A percentile compares a stretch with the other conserved stretches of the same genome.
Conservation (phyloP, 2,797 vertebrate genomes). For the Bryconaethiops microstoma region DNA sequence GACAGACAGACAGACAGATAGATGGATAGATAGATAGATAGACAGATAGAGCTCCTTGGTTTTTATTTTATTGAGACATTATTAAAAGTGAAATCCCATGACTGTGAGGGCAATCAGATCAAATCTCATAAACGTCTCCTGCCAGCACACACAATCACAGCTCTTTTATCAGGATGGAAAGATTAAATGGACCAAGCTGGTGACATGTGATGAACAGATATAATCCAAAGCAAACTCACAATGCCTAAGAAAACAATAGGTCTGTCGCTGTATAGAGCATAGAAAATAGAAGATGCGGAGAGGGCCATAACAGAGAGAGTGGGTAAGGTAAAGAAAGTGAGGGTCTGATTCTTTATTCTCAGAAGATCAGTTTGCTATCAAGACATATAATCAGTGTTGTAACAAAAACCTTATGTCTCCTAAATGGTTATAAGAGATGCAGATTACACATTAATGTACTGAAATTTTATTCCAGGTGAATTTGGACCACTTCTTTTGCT, state of each 20-base stretch:
- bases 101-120: conserved; percentile 47
- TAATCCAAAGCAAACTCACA: too few species aligned
- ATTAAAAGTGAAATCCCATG: conserved; percentile 58
- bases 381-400: too few species aligned
- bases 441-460: too few species aligned
- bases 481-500: too few species aligned
- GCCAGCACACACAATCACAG: conserved; percentile 42
- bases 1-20: too few species aligned
- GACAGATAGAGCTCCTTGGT: conserved; percentile 56
- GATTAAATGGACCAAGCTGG: conserved; percentile 35
- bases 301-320: conserved; percentile 3
- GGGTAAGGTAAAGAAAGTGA: neutral
- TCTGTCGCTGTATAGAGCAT: too few species aligned
- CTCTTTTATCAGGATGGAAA: conserved; percentile 37
- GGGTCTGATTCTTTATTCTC: neutral
- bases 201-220: neutral
- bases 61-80: conserved; percentile 59
- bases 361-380: too few species aligned
- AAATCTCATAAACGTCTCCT: conserved; percentile 47
- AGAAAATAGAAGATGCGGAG: neutral
- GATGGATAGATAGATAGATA: too few species aligned
- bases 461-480: too few species aligned
- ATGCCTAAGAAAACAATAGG: too few species aligned
- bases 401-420: too few species aligned
- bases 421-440: too few species aligned